A percentile compares a stretch with the other conserved stretches of the same genome.
These are phyloP conservation scores for Squalus acanthias DNA, from an alignment of 2,797 vertebrate genomes.

Conservation along the genomic window DNA sequence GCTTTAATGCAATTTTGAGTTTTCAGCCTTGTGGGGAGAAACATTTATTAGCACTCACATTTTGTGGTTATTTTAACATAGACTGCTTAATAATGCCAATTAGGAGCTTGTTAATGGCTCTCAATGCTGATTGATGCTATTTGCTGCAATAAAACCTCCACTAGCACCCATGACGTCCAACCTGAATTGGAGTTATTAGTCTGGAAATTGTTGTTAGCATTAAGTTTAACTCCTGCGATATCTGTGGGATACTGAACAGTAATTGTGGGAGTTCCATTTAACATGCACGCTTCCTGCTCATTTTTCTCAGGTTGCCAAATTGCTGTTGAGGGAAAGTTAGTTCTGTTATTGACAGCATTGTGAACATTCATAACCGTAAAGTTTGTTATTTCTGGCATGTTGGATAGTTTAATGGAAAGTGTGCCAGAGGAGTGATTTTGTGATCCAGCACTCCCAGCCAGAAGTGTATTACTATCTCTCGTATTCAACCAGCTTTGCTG, in stretches of 20 bases:
- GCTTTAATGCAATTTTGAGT: neutral
- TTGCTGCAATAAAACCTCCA: neutral
- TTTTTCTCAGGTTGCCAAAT: neutral
- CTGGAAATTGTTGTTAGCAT: neutral
- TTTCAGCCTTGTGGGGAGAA: neutral
- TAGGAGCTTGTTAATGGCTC: neutral
- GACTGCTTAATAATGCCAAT: neutral
- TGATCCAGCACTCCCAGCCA: neutral
- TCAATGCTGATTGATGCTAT: neutral
- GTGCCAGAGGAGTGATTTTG: neutral
- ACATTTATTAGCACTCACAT: neutral
- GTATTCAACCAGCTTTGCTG: neutral
- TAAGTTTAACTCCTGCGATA: neutral
- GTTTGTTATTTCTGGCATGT: neutral
- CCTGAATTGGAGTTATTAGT: neutral
- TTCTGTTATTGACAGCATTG: neutral
- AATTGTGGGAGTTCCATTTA: slow-evolving; percentile 13
- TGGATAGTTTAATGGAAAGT: neutral
- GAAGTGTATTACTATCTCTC: neutral
- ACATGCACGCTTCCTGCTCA: neutral
- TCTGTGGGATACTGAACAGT: neutral
- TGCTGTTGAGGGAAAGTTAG: neutral
- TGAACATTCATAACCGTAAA: neutral
- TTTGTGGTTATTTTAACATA: neutral
- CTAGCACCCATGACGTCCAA: neutral